Conservation (phyloP, 2,888 invertebrate genomes). For the Plebejus argus region DNA sequence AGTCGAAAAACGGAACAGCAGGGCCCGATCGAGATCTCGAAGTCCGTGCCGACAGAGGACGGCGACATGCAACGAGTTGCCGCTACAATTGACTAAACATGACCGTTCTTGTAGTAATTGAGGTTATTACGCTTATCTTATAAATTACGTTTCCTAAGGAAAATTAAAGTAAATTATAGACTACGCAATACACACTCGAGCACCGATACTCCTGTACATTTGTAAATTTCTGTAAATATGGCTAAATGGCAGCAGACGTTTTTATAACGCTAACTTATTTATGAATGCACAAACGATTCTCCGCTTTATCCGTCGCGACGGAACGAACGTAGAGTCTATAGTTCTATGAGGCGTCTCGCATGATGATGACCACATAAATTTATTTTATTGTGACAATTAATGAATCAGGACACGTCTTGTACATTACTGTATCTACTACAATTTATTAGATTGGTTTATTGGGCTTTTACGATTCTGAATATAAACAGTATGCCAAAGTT, state of each 20-base stretch:
- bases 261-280: slow-evolving; percentile 54
- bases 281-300: slow-evolving; percentile 63
- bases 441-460: slow-evolving; percentile 33
- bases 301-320: slow-evolving; percentile 43
- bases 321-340: slow-evolving; percentile 38
- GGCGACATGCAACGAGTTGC: slow-evolving; percentile 74
- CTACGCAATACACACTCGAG: slow-evolving; percentile 2
- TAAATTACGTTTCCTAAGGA: slow-evolving; percentile 62
- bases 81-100: slow-evolving; percentile 87
- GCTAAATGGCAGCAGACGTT: slow-evolving; percentile 57
- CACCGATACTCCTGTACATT: slow-evolving; percentile 55
- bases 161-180: slow-evolving; percentile 52
- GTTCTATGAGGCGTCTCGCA: slow-evolving; percentile 34
- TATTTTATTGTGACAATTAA: slow-evolving; percentile 21
- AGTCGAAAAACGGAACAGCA: slow-evolving; percentile 66
- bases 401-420: slow-evolving; percentile 23
- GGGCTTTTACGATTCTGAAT: background rate
- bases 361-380: slow-evolving; percentile 20
- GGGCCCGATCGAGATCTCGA: slow-evolving; percentile 71
- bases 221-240: slow-evolving; percentile 72
- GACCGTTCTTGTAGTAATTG: slow-evolving; percentile 77
- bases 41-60: slow-evolving; percentile 65
- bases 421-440: slow-evolving; percentile 32
- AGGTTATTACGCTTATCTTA: slow-evolving; percentile 56
- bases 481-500: slow-evolving; percentile 38